Percentiles rank a stretch among this genome's conserved stretches.
phyloP scores from a whole-genome alignment of 2,888 invertebrate genomes.

The Teleiodes luculella region DNA sequence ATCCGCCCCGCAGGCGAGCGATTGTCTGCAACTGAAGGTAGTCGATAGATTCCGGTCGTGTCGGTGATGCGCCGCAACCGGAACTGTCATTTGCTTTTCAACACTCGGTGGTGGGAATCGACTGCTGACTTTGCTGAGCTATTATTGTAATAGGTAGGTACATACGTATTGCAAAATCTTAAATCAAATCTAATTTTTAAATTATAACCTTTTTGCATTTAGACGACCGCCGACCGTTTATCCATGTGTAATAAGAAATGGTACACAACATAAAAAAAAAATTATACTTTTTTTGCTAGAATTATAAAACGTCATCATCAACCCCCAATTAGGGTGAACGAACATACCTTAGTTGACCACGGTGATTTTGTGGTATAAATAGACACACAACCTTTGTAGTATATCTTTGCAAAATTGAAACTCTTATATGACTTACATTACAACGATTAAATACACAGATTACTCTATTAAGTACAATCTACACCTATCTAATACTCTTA shows the following conservation, averaged over 20 bases:
- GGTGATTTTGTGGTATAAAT: not conserved
- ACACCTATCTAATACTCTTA: slow-evolving; percentile 1
- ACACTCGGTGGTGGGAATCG: slow-evolving; percentile 29
- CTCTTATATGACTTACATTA: not conserved
- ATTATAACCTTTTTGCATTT: not conserved
- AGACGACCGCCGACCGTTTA: not conserved
- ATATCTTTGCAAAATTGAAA: no score
- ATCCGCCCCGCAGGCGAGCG: not conserved
- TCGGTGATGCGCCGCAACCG: slow-evolving; percentile 51
- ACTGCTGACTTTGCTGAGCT: no score
- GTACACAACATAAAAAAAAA: no score
- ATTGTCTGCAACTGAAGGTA: slow-evolving; percentile 37
- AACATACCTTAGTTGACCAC: no score
- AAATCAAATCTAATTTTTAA: no score
- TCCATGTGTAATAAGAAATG: no score
- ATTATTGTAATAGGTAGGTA: no score
- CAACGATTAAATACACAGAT: not conserved
- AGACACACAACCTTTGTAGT: no score
- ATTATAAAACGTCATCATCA: no score
- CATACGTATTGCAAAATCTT: no score
- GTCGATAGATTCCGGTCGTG: slow-evolving; percentile 56
- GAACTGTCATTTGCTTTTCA: slow-evolving; percentile 46
- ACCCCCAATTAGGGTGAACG: no score
- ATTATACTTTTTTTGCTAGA: no score
- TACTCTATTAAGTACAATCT: not conserved